Evolutionary conservation across 2,113 vertebrate species (phyloP).

Genomic region (Podarcis muralis): DNA sequence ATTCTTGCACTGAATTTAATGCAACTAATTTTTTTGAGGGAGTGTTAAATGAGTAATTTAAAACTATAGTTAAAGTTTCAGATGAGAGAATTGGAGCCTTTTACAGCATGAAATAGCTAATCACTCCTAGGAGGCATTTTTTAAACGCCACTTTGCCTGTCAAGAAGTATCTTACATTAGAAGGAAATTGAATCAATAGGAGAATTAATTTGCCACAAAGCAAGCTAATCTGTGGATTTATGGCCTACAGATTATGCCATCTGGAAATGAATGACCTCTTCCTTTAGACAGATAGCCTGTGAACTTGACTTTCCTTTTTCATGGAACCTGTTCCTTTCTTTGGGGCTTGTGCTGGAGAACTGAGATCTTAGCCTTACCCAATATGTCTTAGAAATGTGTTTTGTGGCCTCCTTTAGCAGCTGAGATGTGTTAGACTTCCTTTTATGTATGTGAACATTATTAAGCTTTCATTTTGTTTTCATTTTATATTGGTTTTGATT

Average conservation of each 20-base stretch:
- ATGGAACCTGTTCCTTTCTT: neutral
- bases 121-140: neutral
- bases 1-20: neutral
- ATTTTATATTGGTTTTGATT: no score
- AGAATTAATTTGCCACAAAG: constrained; percentile 29
- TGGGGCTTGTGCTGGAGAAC: neutral
- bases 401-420: no score
- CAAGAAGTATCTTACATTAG: constrained; percentile 16
- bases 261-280: neutral
- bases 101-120: constrained; percentile 4
- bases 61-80: neutral
- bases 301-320: neutral
- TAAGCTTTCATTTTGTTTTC: no score
- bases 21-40: neutral
- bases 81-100: constrained; percentile 5
- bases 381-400: neutral
- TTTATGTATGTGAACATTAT: no score
- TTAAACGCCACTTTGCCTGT: constrained; percentile 1
- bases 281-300: neutral
- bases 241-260: neutral
- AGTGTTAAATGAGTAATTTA: neutral
- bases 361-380: constrained; percentile 2
- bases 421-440: no score
- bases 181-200: constrained; percentile 28
- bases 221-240: constrained; percentile 28